These are phyloP conservation scores for Danio rerio DNA, from an alignment of 2,113 vertebrate species.

Conservation along the genomic window GRCz12tu NC_133194.1:25667501-25668000, in stretches of 20 bases:
- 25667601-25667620: slow-evolving; percentile 20
- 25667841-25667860: slow-evolving; percentile 1
- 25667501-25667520: background rate
- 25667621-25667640: slow-evolving; percentile 44
- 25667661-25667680: slow-evolving; percentile 31
- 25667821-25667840: slow-evolving; percentile 45
- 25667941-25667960: slow-evolving; percentile 56
- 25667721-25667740: slow-evolving; percentile 34
- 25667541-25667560: slow-evolving; percentile 3
- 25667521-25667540: slow-evolving; percentile 29
- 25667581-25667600: slow-evolving; percentile 42
- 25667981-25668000: slow-evolving; percentile 49
- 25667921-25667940: slow-evolving; percentile 57
- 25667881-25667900: slow-evolving; percentile 36
- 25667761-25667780: slow-evolving; percentile 45
- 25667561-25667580: slow-evolving; percentile 42
- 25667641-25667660: slow-evolving; percentile 36
- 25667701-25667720: slow-evolving; percentile 37
- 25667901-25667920: slow-evolving; percentile 41
- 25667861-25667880: slow-evolving; percentile 37
- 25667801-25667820: slow-evolving; percentile 37
- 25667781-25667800: slow-evolving; percentile 30
- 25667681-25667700: slow-evolving; percentile 5
- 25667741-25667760: slow-evolving; percentile 45
- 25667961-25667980: slow-evolving; percentile 57